These are phyloP conservation scores for Gorsachius goisagi DNA, from an alignment of 2,113 vertebrate species.

Conservation along the genomic window DNA sequence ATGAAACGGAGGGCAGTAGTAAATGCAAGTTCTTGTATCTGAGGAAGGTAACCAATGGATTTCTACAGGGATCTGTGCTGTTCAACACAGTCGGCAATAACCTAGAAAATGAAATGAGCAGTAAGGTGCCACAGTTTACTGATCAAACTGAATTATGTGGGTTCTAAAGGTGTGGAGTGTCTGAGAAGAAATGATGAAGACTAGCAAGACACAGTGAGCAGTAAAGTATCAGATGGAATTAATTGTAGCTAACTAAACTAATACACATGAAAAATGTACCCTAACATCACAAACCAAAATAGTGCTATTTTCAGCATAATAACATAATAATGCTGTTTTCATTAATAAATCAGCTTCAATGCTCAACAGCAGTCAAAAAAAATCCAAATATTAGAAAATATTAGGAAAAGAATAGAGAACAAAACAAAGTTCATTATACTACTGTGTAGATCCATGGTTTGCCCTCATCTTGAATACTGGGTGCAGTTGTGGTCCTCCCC, in stretches of 20 bases:
- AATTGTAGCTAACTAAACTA: not conserved
- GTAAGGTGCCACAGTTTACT: not conserved
- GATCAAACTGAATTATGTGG: not conserved
- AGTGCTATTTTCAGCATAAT: conserved; percentile 18
- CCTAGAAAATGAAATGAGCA: conserved; percentile 45
- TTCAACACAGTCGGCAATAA: conserved; percentile 12
- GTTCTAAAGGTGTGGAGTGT: not conserved
- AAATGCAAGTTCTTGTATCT: not conserved
- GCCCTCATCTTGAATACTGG: conserved; percentile 68
- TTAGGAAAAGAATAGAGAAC: conserved; percentile 51
- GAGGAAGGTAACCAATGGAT: not conserved
- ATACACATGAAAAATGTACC: conserved; percentile 5
- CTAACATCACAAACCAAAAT: not conserved
- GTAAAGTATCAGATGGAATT: conserved; percentile 27
- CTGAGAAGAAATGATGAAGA: conserved; percentile 13
- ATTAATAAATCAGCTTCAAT: conserved; percentile 55
- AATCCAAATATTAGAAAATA: conserved; percentile 56
- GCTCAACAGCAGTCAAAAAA: conserved; percentile 1
- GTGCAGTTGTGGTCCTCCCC: conserved; percentile 60
- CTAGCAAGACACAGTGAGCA: conserved; percentile 22
- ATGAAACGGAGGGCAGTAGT: not conserved
- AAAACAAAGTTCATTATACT: conserved; percentile 67
- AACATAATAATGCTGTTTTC: conserved; percentile 29
- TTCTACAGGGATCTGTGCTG: not conserved
- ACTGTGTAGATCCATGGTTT: conserved; percentile 66